These are phyloP conservation scores for Cinclus cinclus DNA, from an alignment of 2,113 vertebrate genomes.

Conservation along the genomic window DNA sequence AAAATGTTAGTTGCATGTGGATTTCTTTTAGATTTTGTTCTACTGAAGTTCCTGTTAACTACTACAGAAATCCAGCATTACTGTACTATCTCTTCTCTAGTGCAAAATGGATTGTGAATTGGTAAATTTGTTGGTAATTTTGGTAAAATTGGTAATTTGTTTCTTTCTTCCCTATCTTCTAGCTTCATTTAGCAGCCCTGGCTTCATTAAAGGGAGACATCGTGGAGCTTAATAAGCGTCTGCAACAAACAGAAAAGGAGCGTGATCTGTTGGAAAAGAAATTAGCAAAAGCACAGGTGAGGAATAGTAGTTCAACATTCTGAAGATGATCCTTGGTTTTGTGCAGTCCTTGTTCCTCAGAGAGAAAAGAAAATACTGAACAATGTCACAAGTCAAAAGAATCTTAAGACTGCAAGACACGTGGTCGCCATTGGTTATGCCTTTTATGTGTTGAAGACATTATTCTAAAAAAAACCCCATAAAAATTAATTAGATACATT, in stretches of 20 bases:
- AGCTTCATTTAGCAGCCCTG: constrained; percentile 87
- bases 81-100: fast-evolving
- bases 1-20: background rate
- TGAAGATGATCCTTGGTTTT: background rate
- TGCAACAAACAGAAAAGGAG: constrained; percentile 84
- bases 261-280: constrained; percentile 85
- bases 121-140: background rate
- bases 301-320: background rate
- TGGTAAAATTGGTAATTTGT: background rate
- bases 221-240: constrained; percentile 84
- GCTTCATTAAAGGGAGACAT: constrained; percentile 86
- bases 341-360: background rate
- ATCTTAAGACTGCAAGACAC: background rate
- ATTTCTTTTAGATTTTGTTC: background rate
- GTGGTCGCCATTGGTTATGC: background rate
- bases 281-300: constrained; percentile 86
- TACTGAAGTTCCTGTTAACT: background rate
- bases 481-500: background rate
- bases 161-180: constrained; percentile 10
- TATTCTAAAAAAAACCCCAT: background rate
- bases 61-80: background rate
- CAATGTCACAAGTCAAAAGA: background rate
- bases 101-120: background rate
- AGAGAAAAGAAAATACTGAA: background rate
- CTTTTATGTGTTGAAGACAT: background rate